phyloP scores from a whole-genome alignment of 1,140 invertebrate species.

The Papilio aristodemus region DNA sequence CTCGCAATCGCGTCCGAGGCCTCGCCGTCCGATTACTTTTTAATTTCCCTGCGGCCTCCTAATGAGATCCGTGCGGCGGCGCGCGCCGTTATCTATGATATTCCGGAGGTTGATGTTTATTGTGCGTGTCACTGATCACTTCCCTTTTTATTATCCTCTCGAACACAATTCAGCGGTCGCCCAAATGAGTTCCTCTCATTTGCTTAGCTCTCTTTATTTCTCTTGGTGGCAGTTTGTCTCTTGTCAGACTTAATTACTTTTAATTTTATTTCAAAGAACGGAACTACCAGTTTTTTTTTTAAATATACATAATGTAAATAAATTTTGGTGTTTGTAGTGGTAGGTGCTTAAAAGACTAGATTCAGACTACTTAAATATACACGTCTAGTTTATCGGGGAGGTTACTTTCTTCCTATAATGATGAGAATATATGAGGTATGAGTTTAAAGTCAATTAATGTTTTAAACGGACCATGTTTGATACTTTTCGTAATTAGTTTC shows the following conservation, averaged over 20 bases:
- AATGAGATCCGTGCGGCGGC: constrained; percentile 75
- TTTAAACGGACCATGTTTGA: too few relatives aligned
- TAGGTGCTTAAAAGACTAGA: background rate
- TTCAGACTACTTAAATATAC: background rate
- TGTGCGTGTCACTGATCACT: constrained; percentile 80
- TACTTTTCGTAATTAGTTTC: too few relatives aligned
- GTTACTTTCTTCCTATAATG: too few relatives aligned
- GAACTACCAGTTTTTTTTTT: constrained; percentile 39
- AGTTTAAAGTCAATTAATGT: too few relatives aligned
- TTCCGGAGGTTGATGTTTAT: constrained; percentile 81
- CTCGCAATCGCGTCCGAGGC: constrained; percentile 78
- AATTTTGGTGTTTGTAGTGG: too few relatives aligned
- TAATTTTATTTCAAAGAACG: constrained; percentile 61
- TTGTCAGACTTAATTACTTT: constrained; percentile 69
- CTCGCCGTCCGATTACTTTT: constrained; percentile 74
- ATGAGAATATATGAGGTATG: too few relatives aligned
- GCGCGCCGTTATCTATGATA: constrained; percentile 79
- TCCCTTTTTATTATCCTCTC: constrained; percentile 80
- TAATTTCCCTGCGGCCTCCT: constrained; percentile 81
- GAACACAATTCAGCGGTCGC: constrained; percentile 77
- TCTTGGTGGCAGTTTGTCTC: constrained; percentile 76
- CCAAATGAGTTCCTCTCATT: constrained; percentile 77
- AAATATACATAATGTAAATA: too few relatives aligned
- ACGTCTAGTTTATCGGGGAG: too few relatives aligned
- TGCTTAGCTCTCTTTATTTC: constrained; percentile 78